Evolutionary conservation across 2,113 vertebrate species (phyloP).

Genomic region (Alexandromys fortis): DNA sequence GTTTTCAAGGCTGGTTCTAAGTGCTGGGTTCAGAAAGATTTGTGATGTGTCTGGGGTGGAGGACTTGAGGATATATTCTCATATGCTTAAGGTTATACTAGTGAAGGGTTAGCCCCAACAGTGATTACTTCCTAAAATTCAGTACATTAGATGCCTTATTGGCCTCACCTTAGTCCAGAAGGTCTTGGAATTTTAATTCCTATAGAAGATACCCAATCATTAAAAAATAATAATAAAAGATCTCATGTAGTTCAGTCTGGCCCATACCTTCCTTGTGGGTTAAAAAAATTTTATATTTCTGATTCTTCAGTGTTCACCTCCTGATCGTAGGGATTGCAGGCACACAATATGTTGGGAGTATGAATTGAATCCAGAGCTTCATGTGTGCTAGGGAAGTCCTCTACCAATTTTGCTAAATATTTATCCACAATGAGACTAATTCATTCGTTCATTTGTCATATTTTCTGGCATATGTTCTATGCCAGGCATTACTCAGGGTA

Average conservation of each 20-base stretch:
- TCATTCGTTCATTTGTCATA: neutral
- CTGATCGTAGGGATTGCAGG: neutral
- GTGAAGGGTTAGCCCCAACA: neutral
- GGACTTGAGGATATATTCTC: neutral
- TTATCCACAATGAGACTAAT: neutral
- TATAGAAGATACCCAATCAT: neutral
- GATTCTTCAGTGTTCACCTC: neutral
- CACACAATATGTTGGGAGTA: neutral
- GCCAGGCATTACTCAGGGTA: neutral
- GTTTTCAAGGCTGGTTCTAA: neutral
- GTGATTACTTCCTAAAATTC: neutral
- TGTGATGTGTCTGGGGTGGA: neutral
- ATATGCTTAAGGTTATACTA: neutral
- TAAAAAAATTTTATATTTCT: neutral
- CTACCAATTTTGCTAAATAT: neutral
- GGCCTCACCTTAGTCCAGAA: neutral
- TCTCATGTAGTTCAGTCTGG: neutral
- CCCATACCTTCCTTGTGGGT: neutral
- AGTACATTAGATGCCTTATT: neutral
- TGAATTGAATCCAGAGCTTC: neutral
- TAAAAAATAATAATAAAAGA: neutral
- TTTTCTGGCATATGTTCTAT: neutral
- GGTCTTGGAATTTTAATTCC: neutral
- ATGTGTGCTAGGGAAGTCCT: neutral
- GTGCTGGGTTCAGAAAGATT: neutral